Conservation (phyloP, 2,888 invertebrate species). For the Lydus trimaculatus region DNA sequence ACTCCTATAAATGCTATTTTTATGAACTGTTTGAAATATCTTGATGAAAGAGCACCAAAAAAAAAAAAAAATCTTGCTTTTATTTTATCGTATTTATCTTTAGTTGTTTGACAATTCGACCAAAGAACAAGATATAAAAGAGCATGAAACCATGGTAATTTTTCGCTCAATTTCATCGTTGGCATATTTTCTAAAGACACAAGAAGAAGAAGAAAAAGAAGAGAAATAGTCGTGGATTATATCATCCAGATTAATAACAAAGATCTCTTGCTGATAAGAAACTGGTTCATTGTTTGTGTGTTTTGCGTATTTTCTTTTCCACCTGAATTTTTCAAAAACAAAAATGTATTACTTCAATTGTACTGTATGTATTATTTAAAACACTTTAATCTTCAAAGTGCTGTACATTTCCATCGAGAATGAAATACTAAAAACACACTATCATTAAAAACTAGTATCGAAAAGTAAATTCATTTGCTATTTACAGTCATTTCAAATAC, state of each 20-base stretch:
- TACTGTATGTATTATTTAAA: constrained; percentile 26
- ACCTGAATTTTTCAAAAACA: no score
- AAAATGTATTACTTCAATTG: constrained; percentile 27
- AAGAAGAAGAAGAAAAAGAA: neutral
- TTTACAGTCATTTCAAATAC: neutral
- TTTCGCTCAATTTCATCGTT: neutral
- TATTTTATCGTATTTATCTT: neutral
- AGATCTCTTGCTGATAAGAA: constrained; percentile 30
- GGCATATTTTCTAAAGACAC: neutral
- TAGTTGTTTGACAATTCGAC: neutral
- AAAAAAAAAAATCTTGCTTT: neutral
- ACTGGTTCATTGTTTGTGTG: constrained; percentile 15
- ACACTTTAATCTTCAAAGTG: no score
- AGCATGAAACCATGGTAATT: neutral
- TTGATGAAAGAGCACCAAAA: neutral
- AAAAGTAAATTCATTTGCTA: neutral
- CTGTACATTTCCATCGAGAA: no score
- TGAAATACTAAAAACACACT: no score
- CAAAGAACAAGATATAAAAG: neutral
- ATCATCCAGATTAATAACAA: constrained; percentile 13
- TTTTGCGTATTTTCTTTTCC: neutral
- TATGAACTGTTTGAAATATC: neutral
- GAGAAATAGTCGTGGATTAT: neutral
- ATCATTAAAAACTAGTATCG: neutral
- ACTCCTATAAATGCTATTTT: neutral